A percentile compares a stretch with the other conserved stretches of the same genome.
These are phyloP conservation scores for Phrynocephalus guinanensis DNA, from an alignment of 2,797 vertebrate species.

Conservation along the genomic window DNA sequence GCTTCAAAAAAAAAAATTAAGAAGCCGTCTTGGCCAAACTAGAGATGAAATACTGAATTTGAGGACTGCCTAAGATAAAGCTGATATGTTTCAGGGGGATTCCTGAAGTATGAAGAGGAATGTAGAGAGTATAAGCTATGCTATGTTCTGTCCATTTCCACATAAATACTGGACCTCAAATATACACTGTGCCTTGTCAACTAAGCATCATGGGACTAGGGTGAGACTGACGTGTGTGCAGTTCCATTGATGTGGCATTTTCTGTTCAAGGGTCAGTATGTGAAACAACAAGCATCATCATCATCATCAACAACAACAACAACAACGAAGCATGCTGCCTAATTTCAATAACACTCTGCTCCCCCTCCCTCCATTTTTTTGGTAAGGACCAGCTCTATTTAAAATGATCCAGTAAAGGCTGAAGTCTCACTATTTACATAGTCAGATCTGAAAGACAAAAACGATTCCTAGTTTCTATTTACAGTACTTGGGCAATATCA, in stretches of 20 bases:
- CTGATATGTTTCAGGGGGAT: constrained; percentile 13
- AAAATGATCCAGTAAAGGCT: background rate
- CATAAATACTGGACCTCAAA: background rate
- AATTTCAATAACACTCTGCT: background rate
- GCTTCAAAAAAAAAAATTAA: background rate
- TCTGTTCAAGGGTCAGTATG: rapidly evolving
- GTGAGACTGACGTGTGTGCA: background rate
- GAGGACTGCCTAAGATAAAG: constrained; percentile 13
- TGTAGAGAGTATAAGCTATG: background rate
- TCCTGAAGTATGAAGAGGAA: constrained; percentile 32
- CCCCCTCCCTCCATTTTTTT: background rate
- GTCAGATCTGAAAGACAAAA: background rate
- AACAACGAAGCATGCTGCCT: background rate
- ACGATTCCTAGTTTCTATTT: background rate
- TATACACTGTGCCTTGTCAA: background rate
- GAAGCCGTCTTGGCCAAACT: background rate
- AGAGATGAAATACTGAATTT: background rate
- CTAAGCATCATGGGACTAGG: background rate
- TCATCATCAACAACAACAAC: too few species aligned
- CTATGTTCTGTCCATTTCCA: constrained; percentile 10
- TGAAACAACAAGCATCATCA: background rate
- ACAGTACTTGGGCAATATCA: background rate
- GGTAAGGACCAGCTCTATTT: background rate
- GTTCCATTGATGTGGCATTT: background rate
- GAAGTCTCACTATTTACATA: background rate